These are phyloP conservation scores for Idaea aversata DNA, from an alignment of 2,888 invertebrate genomes.

Conservation along the genomic window DNA sequence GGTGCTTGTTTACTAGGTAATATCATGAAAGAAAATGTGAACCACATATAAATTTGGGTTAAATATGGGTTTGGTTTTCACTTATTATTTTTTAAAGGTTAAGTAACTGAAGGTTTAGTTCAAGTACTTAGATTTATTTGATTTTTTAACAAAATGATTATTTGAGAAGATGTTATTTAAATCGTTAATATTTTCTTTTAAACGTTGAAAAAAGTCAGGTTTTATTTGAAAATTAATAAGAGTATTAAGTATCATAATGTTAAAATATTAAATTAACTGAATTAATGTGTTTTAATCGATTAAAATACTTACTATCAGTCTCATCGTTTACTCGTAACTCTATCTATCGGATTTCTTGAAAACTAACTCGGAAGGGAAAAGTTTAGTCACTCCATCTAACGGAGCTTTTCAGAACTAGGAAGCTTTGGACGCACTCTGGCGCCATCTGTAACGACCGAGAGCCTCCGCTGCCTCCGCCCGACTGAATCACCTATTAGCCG, in stretches of 20 bases:
- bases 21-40: background rate
- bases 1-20: too few relatives aligned
- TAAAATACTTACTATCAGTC: conserved; percentile 41
- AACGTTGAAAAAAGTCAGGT: background rate
- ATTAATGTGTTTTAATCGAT: background rate
- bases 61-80: background rate
- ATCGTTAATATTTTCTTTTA: background rate
- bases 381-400: conserved; percentile 54
- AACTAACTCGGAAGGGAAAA: conserved; percentile 20
- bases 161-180: background rate
- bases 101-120: too few relatives aligned
- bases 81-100: background rate
- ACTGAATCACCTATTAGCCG: conserved; percentile 61
- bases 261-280: background rate
- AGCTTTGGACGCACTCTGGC: conserved; percentile 33
- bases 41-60: background rate
- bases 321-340: conserved; percentile 44
- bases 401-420: conserved; percentile 39
- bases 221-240: background rate
- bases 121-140: too few relatives aligned
- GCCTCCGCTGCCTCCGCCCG: conserved; percentile 56
- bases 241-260: background rate
- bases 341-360: conserved; percentile 45
- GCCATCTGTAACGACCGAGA: conserved; percentile 57
- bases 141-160: too few relatives aligned